Evolutionary conservation across 2,888 invertebrate genomes (phyloP).

Genomic region (Agelastica alni): DNA sequence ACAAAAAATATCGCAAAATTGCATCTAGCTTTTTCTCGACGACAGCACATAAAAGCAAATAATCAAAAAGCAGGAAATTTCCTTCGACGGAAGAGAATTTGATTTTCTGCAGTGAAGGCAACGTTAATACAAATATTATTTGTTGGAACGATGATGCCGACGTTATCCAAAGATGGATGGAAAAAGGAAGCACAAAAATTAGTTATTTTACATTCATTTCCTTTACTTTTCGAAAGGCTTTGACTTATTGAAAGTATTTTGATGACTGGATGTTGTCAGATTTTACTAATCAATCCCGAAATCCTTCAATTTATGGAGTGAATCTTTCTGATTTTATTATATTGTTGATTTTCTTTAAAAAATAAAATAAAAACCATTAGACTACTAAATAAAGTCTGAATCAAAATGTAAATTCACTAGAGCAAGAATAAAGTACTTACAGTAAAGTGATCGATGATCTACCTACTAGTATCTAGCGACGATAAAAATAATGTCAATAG

Average conservation of each 20-base stretch:
- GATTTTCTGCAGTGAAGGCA: conserved; percentile 27
- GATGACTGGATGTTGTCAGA: neutral
- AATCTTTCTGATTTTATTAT: too few species aligned
- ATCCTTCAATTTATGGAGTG: too few species aligned
- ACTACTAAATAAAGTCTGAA: too few species aligned
- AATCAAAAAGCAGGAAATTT: conserved; percentile 24
- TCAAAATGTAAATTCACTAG: too few species aligned
- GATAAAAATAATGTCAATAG: too few species aligned
- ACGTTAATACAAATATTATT: conserved; percentile 35
- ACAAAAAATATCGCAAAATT: neutral
- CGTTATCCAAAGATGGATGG: conserved; percentile 23
- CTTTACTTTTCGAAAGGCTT: conserved; percentile 8
- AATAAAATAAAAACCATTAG: too few species aligned
- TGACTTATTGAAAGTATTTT: conserved; percentile 2
- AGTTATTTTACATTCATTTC: conserved; percentile 24
- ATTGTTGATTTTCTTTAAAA: too few species aligned
- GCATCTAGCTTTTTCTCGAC: neutral
- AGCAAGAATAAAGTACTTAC: too few species aligned
- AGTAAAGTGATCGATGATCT: too few species aligned
- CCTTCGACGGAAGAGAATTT: conserved; percentile 22
- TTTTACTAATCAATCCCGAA: conserved; percentile 4
- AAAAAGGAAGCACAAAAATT: conserved; percentile 27
- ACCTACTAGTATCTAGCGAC: too few species aligned
- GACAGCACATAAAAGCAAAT: conserved; percentile 19
- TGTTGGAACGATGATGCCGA: conserved; percentile 8